Evolutionary conservation across 2,113 vertebrate species (phyloP).

Genomic region (Pungitius pungitius): DNA sequence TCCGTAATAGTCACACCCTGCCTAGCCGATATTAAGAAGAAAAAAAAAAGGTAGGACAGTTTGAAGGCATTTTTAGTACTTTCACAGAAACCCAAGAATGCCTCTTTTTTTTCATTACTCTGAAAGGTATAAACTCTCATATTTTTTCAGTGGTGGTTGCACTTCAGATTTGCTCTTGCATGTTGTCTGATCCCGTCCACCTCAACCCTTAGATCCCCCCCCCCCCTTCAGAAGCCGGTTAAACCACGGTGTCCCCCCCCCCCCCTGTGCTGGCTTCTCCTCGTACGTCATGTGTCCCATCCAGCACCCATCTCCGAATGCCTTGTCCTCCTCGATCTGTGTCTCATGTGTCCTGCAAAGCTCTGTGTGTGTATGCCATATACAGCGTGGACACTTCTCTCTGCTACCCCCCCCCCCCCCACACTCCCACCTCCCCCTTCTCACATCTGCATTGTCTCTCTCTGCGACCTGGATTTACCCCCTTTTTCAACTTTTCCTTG

Average conservation of each 20-base stretch:
- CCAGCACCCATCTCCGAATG: conserved; percentile 76
- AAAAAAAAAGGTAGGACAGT: conserved; percentile 86
- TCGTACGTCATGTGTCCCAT: conserved; percentile 75
- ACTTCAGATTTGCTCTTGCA: conserved; percentile 82
- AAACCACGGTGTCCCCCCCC: conserved; percentile 67
- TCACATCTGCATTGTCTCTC: conserved; percentile 79
- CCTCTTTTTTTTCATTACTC: conserved; percentile 80
- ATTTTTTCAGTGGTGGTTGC: conserved; percentile 79
- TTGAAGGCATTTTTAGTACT: conserved; percentile 79
- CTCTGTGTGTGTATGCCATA: conserved; percentile 75
- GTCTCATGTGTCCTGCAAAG: conserved; percentile 74
- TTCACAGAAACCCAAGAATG: conserved; percentile 80
- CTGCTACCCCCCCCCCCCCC: conserved; percentile 55
- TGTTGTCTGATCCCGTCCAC: conserved; percentile 78
- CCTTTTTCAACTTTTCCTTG: conserved; percentile 42
- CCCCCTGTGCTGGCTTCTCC: conserved; percentile 73
- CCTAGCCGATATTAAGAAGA: conserved; percentile 85
- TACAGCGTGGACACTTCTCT: conserved; percentile 68
- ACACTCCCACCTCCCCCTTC: conserved; percentile 68
- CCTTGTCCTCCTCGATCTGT: conserved; percentile 68
- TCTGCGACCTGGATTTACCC: conserved; percentile 56
- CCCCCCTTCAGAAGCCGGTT: conserved; percentile 65
- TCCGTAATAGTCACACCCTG: conserved; percentile 84
- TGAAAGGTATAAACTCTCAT: conserved; percentile 77
- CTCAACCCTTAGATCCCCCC: conserved; percentile 46